Evolutionary conservation across 2,797 vertebrate species (phyloP).

Genomic region (Rhinichthys osculus): DNA sequence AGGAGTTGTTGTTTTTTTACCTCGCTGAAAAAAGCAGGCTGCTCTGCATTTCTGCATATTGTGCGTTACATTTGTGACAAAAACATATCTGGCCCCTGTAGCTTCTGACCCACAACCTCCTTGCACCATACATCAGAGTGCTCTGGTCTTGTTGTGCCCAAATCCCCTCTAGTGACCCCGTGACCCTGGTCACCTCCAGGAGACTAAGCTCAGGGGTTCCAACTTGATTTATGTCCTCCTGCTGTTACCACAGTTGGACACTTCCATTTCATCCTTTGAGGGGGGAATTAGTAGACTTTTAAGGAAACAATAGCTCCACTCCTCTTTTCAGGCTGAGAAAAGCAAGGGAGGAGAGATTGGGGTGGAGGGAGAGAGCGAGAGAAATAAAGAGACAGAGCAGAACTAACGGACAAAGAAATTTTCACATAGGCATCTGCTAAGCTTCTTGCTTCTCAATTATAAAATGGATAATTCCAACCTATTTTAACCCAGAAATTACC

Average conservation of each 20-base stretch:
- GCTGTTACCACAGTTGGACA: conserved; percentile 90
- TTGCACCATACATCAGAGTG: conserved; percentile 48
- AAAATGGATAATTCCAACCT: neutral
- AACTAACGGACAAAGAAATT: conserved; percentile 62
- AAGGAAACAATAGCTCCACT: conserved; percentile 85
- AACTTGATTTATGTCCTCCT: conserved; percentile 97
- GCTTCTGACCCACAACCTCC: conserved; percentile 60
- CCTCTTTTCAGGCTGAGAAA: conserved; percentile 72
- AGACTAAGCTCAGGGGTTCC: conserved; percentile 85
- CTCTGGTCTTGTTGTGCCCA: conserved; percentile 74
- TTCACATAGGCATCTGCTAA: conserved; percentile 71
- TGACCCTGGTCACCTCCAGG: conserved; percentile 87
- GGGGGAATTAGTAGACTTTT: conserved; percentile 85
- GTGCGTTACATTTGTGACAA: conserved; percentile 31
- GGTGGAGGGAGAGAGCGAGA: conserved; percentile 47
- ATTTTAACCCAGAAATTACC: too few relatives aligned
- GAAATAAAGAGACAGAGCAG: conserved; percentile 65
- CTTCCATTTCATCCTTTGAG: conserved; percentile 94
- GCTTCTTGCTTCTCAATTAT: conserved; percentile 51
- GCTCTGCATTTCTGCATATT: conserved; percentile 28
- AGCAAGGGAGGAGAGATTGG: conserved; percentile 36
- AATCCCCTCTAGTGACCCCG: conserved; percentile 77
- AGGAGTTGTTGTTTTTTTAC: neutral
- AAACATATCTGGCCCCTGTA: conserved; percentile 58
- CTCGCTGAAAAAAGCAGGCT: neutral